Base-by-base conservation (phyloP, 2,113 vertebrate genomes). In the Cochlearius cochlearius region DNA sequence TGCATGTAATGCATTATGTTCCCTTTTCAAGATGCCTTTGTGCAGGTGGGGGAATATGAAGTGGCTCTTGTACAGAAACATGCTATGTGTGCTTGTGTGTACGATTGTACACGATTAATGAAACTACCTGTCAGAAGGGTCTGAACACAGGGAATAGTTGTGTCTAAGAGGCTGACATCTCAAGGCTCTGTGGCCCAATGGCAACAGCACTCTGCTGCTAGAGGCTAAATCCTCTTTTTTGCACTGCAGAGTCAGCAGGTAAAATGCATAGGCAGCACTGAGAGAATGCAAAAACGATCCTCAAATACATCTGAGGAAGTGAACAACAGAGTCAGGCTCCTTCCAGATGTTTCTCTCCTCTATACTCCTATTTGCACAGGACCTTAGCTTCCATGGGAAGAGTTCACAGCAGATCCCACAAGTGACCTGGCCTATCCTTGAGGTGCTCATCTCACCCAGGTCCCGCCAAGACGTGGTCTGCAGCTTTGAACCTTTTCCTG, bases 401-500 rank as follows among this genome's bases (percentile, higher is more conserved):
- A 77, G 34, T 10, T 88, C 17, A 27, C 23, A 52, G 43, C 10
- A 85, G 47, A 27, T 60, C 12, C 56, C 15, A 2, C 26, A 36
- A 34, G 39, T 23, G 19, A 6, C 17, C 26, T 84, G 10, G 4
- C 14, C 26, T 78, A 13, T 52, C 64, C 23, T 47, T 23, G 26
- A 47, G 36, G 12, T 49, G 12, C 29, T 68, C 6, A 1, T 66
- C 20, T 82, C 49, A 52, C 23, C 23, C 55, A 60, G 29, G 16
- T 5, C 29, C 36, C 2, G 2, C 7, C 2, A 4, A 58, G 21
- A 27, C 5, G 3, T 22, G 13, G 10, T 45, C 45, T 84, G 59
- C 43, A 64, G 25, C 26, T 86, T 25, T 29, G 27, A 50, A 64
- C 3, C 4, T 86, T 59, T 74, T 73, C 27, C 36, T 49, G 8